These are phyloP conservation scores for Neuroterus valhalla DNA, from an alignment of 1,140 invertebrate genomes.

Conservation along the genomic window DNA sequence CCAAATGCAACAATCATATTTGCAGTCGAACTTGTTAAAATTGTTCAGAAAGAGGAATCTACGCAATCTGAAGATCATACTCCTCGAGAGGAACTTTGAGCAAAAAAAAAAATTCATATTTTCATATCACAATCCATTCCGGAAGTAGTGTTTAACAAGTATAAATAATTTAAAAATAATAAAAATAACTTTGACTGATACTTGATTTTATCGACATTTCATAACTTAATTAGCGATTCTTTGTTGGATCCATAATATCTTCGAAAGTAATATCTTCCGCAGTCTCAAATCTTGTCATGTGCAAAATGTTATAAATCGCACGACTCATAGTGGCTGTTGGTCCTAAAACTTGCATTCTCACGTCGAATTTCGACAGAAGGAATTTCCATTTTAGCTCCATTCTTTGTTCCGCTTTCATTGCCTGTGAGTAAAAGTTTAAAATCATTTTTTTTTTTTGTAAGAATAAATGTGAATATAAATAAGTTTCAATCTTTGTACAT, in stretches of 20 bases:
- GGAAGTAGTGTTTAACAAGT: too few relatives aligned
- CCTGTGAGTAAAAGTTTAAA: conserved; percentile 47
- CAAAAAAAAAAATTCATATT: conserved; percentile 36
- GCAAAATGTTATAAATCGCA: conserved; percentile 68
- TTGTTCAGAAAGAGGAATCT: conserved; percentile 80
- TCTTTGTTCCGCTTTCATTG: conserved; percentile 58
- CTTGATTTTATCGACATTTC: too few relatives aligned
- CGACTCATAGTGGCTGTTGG: conserved; percentile 56
- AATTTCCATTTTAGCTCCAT: conserved; percentile 62
- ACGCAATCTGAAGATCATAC: conserved; percentile 51
- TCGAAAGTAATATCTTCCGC: conserved; percentile 39
- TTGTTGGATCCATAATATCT: background rate
- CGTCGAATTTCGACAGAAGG: conserved; percentile 56
- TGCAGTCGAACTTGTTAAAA: conserved; percentile 89
- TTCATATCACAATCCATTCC: background rate
- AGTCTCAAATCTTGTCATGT: conserved; percentile 46
- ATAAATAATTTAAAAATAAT: too few relatives aligned
- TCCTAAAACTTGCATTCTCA: conserved; percentile 67
- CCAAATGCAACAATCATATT: conserved; percentile 87
- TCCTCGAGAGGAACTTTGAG: conserved; percentile 54
- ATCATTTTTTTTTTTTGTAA: background rate
- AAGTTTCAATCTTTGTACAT: too few relatives aligned
- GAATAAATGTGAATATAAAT: conserved; percentile 2
- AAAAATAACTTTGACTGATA: too few relatives aligned
- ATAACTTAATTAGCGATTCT: background rate